Base-by-base conservation (phyloP, 1,140 invertebrate species). In the Caenorhabditis elegans region DNA sequence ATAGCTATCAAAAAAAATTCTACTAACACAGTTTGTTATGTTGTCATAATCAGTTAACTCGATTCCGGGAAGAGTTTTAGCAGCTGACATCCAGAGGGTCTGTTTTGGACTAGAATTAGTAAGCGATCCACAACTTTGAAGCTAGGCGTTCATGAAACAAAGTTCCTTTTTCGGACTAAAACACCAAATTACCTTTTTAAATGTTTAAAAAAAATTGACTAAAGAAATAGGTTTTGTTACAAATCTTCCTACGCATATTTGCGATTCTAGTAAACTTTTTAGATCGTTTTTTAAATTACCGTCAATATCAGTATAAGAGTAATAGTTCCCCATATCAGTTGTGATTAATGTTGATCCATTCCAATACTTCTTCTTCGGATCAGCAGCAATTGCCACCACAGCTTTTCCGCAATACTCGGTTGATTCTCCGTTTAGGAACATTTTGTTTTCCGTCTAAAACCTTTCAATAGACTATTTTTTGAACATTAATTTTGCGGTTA, bases 281-380 rank as follows among this genome's bases (percentile, higher is more conserved):
- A n/a, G n/a, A n/a, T n/a, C n/a, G n/a, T n/a, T n/a, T n/a, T n/a
- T n/a, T n/a, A n/a, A n/a, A n/a, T n/a, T 15, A 82, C 75, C 90
- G 83, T 90, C 86, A 47, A 90, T 84, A 83, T 91, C 90, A 24
- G 78, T 81, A 43, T 90, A 88, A 0, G 86, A 86, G 84, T 90
- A 90, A 39, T 88, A 86, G 11, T 86, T 55, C 15, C 86, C 90
- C 15, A 90, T 76, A 39, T 90, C 90, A 19, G 86, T 85, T 17
- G 87, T 85, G 11, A 89, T 78, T 55, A 90, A 76, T 48, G 90
- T 86, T 36, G 86, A 85, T 10, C 88, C 89, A 34, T 86, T 86
- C 80, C 90, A 90, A 70, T 87, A 83, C 82, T 90, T 88, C n/a
- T 89, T 70, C 28, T 89, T 85, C 22, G 87, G 81, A 81, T 90